These are phyloP conservation scores for Pristionchus arcanus DNA, from an alignment of 2,888 invertebrate species.

Conservation along the genomic window DNA sequence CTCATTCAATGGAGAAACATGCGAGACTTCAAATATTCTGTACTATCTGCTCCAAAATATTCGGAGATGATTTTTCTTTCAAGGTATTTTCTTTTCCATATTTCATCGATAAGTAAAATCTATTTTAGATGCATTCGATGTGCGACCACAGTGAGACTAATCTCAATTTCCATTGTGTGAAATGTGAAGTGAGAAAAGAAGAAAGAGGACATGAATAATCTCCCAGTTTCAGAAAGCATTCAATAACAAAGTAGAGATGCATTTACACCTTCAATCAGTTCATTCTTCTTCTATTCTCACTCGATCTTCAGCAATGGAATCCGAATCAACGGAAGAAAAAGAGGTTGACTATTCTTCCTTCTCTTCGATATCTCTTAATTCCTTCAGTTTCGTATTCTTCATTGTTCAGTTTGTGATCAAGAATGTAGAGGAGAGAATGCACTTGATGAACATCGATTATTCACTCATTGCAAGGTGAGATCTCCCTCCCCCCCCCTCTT, in stretches of 20 bases:
- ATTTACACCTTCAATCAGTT: constrained; percentile 2
- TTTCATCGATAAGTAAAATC: neutral
- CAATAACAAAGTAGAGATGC: neutral
- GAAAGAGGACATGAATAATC: neutral
- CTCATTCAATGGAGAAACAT: constrained; percentile 20
- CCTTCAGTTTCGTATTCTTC: neutral
- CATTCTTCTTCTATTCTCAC: neutral
- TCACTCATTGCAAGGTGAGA: constrained; percentile 4
- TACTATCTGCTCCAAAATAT: neutral
- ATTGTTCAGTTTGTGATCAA: constrained; percentile 11
- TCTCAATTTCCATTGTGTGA: neutral
- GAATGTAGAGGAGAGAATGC: constrained; percentile 13
- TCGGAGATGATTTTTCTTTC: constrained; percentile 4
- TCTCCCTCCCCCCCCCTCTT: neutral
- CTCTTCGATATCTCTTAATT: neutral
- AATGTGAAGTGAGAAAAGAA: neutral
- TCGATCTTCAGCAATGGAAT: no score
- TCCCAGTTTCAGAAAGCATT: neutral
- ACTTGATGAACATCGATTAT: constrained; percentile 12
- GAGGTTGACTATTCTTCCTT: no score
- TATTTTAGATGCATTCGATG: neutral
- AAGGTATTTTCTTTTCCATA: neutral
- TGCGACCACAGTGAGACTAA: neutral
- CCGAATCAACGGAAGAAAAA: no score
- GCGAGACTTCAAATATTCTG: neutral